phyloP scores from a whole-genome alignment of 1,140 invertebrate genomes.

The Papilio xuthus region DNA sequence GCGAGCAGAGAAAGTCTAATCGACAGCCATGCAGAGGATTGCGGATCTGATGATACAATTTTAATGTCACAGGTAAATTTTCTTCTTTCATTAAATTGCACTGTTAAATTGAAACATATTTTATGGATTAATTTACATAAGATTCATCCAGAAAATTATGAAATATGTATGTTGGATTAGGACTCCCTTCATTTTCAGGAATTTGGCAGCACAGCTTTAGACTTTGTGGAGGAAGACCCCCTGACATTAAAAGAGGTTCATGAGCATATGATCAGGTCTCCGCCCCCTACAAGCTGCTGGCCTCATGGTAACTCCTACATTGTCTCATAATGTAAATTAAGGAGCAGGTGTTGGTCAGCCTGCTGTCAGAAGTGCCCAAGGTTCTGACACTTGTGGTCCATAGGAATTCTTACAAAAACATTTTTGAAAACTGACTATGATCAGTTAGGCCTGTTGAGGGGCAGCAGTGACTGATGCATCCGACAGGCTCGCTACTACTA shows the following conservation, averaged over 20 bases:
- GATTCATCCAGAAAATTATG: not conserved
- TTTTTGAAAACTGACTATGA: no score
- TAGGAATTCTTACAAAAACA: no score
- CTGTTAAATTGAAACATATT: no score
- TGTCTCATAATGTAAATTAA: not conserved
- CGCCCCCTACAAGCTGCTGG: constrained; percentile 88
- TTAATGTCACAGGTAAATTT: constrained; percentile 85
- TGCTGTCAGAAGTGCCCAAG: no score
- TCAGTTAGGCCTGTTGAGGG: no score
- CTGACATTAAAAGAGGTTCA: constrained; percentile 89
- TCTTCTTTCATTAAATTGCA: not conserved
- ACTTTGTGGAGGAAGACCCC: constrained; percentile 85
- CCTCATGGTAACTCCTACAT: constrained; percentile 78
- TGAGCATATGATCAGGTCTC: constrained; percentile 91
- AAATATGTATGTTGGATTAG: not conserved
- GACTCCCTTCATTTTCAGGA: constrained; percentile 80
- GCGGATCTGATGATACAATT: constrained; percentile 88
- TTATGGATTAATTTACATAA: no score
- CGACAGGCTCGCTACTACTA: constrained; percentile 9
- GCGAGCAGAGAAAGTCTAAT: constrained; percentile 89
- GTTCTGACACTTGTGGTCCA: no score
- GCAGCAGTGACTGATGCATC: not conserved
- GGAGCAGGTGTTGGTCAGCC: not conserved
- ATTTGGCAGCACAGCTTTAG: constrained; percentile 83
- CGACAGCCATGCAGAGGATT: constrained; percentile 86